Evolutionary conservation across 2,888 invertebrate genomes (phyloP).

Genomic region (Neoitamus cyanurus): DNA sequence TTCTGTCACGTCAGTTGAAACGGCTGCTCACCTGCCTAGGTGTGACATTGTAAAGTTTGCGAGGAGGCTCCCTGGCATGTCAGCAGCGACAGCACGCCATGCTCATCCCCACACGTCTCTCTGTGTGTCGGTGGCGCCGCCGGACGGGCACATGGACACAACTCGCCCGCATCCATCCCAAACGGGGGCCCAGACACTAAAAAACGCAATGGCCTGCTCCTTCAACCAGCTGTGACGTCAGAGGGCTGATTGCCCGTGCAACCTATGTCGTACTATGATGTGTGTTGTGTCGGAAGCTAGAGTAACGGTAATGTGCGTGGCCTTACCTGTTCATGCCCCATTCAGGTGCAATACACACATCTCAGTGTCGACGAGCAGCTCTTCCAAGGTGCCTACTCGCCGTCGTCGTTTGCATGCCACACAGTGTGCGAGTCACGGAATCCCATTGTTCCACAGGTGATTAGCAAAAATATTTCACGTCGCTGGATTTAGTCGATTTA

Average conservation of each 20-base stretch:
- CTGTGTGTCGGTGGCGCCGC: background rate
- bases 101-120: slow-evolving; percentile 23
- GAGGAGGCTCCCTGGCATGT: slow-evolving; percentile 29
- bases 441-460: slow-evolving; percentile 45
- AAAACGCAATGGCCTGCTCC: slow-evolving; percentile 18
- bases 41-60: slow-evolving; percentile 50
- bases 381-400: slow-evolving; percentile 15
- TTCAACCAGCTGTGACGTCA: slow-evolving; percentile 11
- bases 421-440: slow-evolving; percentile 42
- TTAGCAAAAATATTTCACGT: slow-evolving; percentile 41
- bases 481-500: background rate
- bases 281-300: background rate
- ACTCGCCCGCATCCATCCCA: background rate
- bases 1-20: slow-evolving; percentile 50
- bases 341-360: slow-evolving; percentile 32
- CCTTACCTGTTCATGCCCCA: slow-evolving; percentile 16
- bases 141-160: background rate
- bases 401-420: slow-evolving; percentile 44
- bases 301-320: slow-evolving; percentile 49
- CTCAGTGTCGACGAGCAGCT: background rate
- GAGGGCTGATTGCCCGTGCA: background rate
- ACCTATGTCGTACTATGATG: slow-evolving; percentile 2
- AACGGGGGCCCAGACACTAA: background rate
- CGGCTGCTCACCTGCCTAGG: slow-evolving; percentile 47
- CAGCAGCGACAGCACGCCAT: slow-evolving; percentile 35